These are phyloP conservation scores for Spatula versicolor DNA, from an alignment of 2,797 vertebrate genomes.

Conservation along the genomic window DNA sequence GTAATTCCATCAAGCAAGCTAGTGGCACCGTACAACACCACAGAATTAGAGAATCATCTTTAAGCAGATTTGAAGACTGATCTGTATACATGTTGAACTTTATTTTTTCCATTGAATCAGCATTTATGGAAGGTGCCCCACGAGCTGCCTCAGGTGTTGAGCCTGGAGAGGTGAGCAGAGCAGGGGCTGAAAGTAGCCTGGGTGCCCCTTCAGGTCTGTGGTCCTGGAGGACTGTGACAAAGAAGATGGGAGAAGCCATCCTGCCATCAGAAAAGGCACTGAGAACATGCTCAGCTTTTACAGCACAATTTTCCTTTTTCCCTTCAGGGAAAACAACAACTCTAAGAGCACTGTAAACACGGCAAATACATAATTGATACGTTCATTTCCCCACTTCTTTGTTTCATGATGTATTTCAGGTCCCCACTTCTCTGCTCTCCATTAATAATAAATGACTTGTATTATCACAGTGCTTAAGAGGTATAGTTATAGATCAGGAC, in stretches of 20 bases:
- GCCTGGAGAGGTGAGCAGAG: background rate
- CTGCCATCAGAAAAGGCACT: background rate
- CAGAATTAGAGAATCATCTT: background rate
- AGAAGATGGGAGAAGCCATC: accelerated
- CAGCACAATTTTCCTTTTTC: background rate
- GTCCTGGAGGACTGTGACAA: background rate
- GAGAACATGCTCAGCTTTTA: background rate
- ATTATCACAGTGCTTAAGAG: background rate
- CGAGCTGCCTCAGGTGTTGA: background rate
- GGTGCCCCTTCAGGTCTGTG: background rate
- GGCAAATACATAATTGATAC: conserved; percentile 29
- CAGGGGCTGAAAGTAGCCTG: background rate
- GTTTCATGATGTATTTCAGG: background rate
- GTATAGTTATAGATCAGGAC: background rate
- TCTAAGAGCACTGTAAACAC: background rate
- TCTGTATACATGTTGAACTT: background rate
- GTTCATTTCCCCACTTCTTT: background rate
- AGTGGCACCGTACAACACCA: background rate
- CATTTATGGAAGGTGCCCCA: background rate
- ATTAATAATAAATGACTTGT: conserved; percentile 25
- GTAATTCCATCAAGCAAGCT: background rate
- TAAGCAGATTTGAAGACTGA: background rate
- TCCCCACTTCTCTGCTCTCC: background rate
- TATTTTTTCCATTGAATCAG: background rate
- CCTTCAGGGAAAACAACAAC: background rate